Evolutionary conservation across 2,113 vertebrate species (phyloP).

Genomic region (Meles meles): DNA sequence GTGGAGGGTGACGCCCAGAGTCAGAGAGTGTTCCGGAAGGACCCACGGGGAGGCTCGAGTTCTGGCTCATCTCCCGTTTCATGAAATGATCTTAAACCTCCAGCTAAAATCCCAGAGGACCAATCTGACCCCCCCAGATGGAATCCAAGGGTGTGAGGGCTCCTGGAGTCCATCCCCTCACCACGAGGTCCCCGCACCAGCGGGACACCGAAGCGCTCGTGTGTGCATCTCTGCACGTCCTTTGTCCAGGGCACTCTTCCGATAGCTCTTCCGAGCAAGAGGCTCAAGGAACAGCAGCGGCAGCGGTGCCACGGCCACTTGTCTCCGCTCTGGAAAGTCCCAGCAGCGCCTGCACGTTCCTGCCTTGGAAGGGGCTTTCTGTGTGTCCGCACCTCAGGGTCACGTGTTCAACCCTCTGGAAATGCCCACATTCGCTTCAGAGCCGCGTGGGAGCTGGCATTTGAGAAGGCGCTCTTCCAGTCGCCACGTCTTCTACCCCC

Average conservation of each 20-base stretch:
- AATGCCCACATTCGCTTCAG: not conserved
- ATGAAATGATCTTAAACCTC: not conserved
- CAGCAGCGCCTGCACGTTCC: not conserved
- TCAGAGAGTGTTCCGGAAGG: not conserved
- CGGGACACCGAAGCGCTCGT: not conserved
- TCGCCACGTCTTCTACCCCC: not conserved
- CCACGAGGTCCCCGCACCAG: no score
- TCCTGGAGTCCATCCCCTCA: fast-evolving
- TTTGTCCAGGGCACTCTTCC: not conserved
- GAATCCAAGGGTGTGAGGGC: not conserved
- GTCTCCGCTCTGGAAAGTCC: not conserved
- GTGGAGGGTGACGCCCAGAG: not conserved
- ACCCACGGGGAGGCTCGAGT: no score
- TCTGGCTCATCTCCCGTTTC: not conserved
- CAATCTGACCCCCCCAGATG: not conserved
- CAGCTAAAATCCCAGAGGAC: not conserved
- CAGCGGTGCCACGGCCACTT: fast-evolving
- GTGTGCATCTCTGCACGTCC: fast-evolving
- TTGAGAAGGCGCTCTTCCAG: not conserved
- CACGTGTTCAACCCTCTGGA: not conserved
- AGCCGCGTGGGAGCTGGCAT: not conserved
- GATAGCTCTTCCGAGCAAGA: not conserved
- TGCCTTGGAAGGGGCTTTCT: not conserved
- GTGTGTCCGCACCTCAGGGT: not conserved
- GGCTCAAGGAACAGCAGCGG: no score